Evolutionary conservation across 2,888 invertebrate species (phyloP), one percentile per base, ranked within the genome.

Genomic region (Papilio gigon): DNA sequence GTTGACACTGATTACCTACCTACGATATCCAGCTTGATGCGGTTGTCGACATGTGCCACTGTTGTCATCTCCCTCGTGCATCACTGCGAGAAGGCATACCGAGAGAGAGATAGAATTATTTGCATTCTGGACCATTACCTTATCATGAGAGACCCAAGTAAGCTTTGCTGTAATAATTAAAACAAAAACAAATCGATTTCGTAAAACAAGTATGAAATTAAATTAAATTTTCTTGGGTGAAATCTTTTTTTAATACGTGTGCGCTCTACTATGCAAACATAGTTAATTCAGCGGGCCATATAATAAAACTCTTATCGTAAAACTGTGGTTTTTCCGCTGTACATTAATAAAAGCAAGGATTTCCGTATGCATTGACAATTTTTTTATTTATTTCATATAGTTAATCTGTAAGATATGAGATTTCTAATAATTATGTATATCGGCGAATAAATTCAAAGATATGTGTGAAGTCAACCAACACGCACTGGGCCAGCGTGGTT

Each of bases 81-180:
- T n/a, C 82, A 85, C 65, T 86, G 88, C 66, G 88, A 88, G 72
- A 78, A 74, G 11, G 78, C 78, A 4, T 89, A 89, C 72, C 73
- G 76, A 6, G 80, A 87, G 68, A 76, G 78, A 30, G 81, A 84
- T 2, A 77, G 79, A n/a, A 79, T 87, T 11, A 72, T 86, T 17
- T 74, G 74, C 17, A 76, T 84, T 11, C 82, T 86, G 14, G 87
- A 89, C 71, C 84, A 86, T 70, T 70, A 86, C 1, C 78, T 88
- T 11, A 68, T 85, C 65, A 80, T 82, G 71, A 88, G 83, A 73
- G 80, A 81, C 6, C 81, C 84, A 22, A 80, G 89, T 87, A 78
- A 81, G 80, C 27, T 71, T 60, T 65, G 20, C 8, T 22, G 33
- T 60, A 33, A 40, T 40, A 22, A 4, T 40, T 60, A 20, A 40